Percentiles rank a stretch among this genome's conserved stretches.
Evolutionary conservation across 2,113 vertebrate genomes (phyloP).

Genomic region (Trematocara stigmaticum): DNA sequence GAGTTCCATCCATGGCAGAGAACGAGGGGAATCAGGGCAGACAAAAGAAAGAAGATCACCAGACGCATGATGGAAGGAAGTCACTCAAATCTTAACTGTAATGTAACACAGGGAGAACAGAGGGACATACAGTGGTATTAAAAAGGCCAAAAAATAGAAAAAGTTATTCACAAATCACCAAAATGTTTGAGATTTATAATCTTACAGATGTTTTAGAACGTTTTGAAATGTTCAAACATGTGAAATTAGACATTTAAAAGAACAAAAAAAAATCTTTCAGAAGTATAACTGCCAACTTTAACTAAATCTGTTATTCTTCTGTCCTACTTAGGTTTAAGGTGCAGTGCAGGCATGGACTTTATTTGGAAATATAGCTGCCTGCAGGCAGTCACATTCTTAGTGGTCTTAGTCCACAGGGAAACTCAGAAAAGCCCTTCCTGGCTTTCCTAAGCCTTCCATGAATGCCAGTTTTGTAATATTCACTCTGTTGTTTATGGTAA

Average conservation of each 20-base stretch:
- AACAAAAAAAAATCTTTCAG: not conserved
- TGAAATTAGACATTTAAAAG: not conserved
- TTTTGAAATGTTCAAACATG: not conserved
- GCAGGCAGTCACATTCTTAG: constrained; percentile 40
- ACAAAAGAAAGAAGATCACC: constrained; percentile 49
- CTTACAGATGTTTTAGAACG: not conserved
- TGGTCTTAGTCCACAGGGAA: constrained; percentile 31
- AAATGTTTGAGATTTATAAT: not conserved
- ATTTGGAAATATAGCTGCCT: constrained; percentile 9
- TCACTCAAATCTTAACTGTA: constrained; percentile 2
- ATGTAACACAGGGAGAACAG: not conserved
- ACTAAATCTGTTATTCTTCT: not conserved
- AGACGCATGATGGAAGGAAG: constrained; percentile 81
- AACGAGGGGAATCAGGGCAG: constrained; percentile 68
- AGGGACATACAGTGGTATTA: not conserved
- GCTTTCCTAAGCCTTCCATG: not conserved
- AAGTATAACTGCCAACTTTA: not conserved
- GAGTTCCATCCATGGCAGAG: constrained; percentile 75
- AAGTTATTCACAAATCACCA: not conserved
- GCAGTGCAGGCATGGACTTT: not conserved
- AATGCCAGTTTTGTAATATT: constrained; percentile 14
- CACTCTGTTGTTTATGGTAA: not conserved
- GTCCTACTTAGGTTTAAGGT: not conserved
- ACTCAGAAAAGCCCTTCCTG: not conserved
- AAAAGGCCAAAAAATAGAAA: not conserved